Conservation (phyloP, 2,888 invertebrate genomes). For the Watsonalla cultraria region DNA sequence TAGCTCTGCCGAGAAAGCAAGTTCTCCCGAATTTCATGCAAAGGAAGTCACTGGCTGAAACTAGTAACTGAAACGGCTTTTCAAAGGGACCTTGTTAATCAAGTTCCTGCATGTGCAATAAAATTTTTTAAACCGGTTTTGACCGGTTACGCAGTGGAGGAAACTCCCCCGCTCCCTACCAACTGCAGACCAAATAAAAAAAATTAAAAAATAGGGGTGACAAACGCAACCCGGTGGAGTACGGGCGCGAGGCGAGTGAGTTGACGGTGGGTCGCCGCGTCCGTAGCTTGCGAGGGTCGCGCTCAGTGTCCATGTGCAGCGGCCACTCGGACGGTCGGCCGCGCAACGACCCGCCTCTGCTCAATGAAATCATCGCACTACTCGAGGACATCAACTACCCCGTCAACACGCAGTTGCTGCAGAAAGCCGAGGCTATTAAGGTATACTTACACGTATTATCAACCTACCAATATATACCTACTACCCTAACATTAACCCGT, state of each 20-base stretch:
- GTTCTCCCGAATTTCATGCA: too few species aligned
- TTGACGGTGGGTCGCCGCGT: slow-evolving; percentile 43
- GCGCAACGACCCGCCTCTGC: slow-evolving; percentile 81
- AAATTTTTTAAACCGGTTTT: too few species aligned
- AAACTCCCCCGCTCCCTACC: too few species aligned
- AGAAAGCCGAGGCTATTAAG: slow-evolving; percentile 67
- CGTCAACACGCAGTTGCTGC: slow-evolving; percentile 69
- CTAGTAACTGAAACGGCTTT: too few species aligned
- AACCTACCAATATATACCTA: too few species aligned
- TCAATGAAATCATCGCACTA: slow-evolving; percentile 84
- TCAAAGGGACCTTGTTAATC: too few species aligned
- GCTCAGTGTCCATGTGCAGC: slow-evolving; percentile 42
- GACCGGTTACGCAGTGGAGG: too few species aligned
- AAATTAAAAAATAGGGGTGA: neutral
- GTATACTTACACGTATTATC: slow-evolving; percentile 22
- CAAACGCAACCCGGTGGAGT: slow-evolving; percentile 7
- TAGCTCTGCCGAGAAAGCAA: too few species aligned
- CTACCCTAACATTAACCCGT: too few species aligned
- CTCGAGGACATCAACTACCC: slow-evolving; percentile 80
- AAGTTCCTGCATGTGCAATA: too few species aligned
- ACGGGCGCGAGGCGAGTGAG: slow-evolving; percentile 61
- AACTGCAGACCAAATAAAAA: too few species aligned
- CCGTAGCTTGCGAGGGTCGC: slow-evolving; percentile 48
- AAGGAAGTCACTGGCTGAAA: too few species aligned
- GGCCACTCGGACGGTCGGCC: slow-evolving; percentile 70